Evolutionary conservation across 2,113 vertebrate genomes (phyloP), one percentile per base, ranked within the genome.

Genomic region (Mesembrinibis cayennensis): DNA sequence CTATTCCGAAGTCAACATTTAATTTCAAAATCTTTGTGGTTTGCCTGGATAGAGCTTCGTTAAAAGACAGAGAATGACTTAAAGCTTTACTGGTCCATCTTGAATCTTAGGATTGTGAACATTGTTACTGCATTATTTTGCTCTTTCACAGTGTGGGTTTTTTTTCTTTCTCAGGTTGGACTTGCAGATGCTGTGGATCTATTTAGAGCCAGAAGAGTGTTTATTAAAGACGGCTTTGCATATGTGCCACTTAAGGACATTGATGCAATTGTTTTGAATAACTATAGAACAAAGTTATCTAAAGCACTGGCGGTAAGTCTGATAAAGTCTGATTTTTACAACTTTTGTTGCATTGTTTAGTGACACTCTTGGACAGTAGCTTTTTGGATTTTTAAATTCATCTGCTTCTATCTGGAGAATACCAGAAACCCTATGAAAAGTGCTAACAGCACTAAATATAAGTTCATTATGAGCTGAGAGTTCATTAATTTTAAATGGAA

Each of bases 271-370:
- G 98, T 99, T 70, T 96, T 99, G 90, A 99, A 99, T 78, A 99
- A 99, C 92, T 99, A 99, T 78, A 99, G 99, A 95, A 98, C 98
- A 13, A 98, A 98, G 58, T 97, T 99, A 10, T 99, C 99, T 25
- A 99, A 99, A 98, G 99, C 99, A 26, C 98, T 99, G 42, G 99
- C 99, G 52, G 99, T 99, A 98, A 99, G 99, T 99, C 82, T 65
- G 25, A 47, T 63, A 4, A 70, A 34, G 30, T 63, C 40, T 72
- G 38, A 22, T 32, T 81, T 94, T 78, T 71, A 61, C 19, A 80
- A 7, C 11, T 89, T 23, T 8, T 20, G 3, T 34, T 72, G 22
- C 30, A 11, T n/a, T 80, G 34, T 59, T 95, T 76, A 87, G 23
- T 94, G 63, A 55, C 4, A 5, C 13, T 73, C 17, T 47, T 61